Evolutionary conservation across 2,113 vertebrate species (phyloP).

Genomic region (Apteryx mantelli): DNA sequence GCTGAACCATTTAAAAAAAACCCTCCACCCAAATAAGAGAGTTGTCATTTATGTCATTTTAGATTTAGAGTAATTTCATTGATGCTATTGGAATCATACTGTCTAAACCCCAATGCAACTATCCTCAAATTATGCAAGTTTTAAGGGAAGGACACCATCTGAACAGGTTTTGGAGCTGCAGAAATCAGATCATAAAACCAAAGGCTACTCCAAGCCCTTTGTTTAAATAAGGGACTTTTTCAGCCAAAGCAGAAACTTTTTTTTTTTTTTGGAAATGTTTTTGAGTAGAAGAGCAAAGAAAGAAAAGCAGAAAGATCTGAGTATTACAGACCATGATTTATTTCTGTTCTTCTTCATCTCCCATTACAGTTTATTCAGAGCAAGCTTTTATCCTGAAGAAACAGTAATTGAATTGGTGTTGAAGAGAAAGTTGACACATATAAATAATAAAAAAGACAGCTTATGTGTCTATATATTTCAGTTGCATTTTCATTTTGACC

Average conservation of each 20-base stretch:
- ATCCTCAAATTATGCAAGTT: neutral
- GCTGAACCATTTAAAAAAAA: neutral
- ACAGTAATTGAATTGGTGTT: slow-evolving; percentile 60
- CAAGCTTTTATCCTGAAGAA: slow-evolving; percentile 55
- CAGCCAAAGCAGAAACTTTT: neutral
- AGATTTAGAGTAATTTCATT: neutral
- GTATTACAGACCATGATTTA: neutral
- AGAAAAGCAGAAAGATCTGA: neutral
- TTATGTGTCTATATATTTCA: slow-evolving; percentile 32
- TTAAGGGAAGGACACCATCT: neutral
- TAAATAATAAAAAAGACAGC: slow-evolving; percentile 42
- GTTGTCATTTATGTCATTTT: neutral
- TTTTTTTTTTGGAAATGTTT: neutral
- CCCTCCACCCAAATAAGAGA: neutral
- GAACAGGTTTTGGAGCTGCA: neutral
- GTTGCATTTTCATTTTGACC: slow-evolving; percentile 42
- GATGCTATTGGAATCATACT: neutral
- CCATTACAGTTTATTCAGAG: slow-evolving; percentile 38
- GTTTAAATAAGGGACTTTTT: neutral
- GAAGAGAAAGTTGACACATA: slow-evolving; percentile 44
- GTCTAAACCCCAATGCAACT: neutral
- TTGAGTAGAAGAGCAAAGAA: neutral
- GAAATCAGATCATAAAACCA: neutral
- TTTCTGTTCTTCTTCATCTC: slow-evolving; percentile 21
- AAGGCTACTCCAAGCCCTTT: neutral